phyloP scores from a whole-genome alignment of 2,888 invertebrate genomes.

The Meganola albula region DNA sequence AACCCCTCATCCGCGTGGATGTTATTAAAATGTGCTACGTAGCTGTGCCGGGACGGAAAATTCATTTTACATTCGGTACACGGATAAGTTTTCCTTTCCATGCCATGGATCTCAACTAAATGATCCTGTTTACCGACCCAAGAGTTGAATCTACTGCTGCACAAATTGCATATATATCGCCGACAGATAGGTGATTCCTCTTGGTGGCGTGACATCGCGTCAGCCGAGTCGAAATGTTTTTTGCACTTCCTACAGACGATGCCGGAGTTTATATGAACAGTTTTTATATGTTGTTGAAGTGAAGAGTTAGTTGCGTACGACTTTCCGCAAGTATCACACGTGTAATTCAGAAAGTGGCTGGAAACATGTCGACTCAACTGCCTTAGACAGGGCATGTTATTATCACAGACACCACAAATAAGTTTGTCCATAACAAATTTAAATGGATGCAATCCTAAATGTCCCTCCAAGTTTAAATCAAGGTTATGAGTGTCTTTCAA shows the following conservation, averaged over 20 bases:
- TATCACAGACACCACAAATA: constrained; percentile 32
- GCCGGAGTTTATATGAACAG: constrained; percentile 17
- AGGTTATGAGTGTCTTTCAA: constrained; percentile 26
- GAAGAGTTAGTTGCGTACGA: constrained; percentile 33
- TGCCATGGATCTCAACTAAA: constrained; percentile 21
- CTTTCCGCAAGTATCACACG: constrained; percentile 41
- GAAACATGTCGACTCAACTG: constrained; percentile 33
- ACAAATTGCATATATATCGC: constrained; percentile 27
- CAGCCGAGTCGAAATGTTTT: constrained; percentile 13
- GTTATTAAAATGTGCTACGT: constrained; percentile 32
- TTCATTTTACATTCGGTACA: constrained; percentile 28
- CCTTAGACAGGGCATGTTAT: constrained; percentile 27
- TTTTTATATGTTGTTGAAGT: constrained; percentile 30
- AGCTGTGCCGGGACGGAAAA: constrained; percentile 19
- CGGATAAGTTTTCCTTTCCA: constrained; percentile 21
- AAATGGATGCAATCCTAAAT: constrained; percentile 35
- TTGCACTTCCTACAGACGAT: constrained; percentile 23
- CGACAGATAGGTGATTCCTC: constrained; percentile 22
- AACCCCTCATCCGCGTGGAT: constrained; percentile 27
- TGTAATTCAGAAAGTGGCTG: constrained; percentile 38
- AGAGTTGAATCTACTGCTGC: constrained; percentile 27
- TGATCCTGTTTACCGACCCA: constrained; percentile 34
- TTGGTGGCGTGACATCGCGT: constrained; percentile 22
- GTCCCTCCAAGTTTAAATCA: constrained; percentile 20
- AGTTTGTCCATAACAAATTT: constrained; percentile 29